These are phyloP conservation scores for Rattus rattus DNA, from an alignment of 2,113 vertebrate genomes.

Conservation along the genomic window DNA sequence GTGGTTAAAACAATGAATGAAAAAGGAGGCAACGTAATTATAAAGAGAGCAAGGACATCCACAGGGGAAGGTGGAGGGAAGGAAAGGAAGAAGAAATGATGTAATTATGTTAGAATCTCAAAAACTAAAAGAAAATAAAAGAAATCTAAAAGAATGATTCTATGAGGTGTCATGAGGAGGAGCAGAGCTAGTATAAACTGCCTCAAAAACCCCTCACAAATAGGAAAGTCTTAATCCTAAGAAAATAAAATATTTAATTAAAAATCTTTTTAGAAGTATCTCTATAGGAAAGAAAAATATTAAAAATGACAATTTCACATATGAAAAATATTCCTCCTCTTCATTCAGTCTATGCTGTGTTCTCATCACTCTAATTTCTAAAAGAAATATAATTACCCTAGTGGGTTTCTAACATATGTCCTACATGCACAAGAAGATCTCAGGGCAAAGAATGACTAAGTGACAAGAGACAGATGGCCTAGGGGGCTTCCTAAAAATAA, in stretches of 20 bases:
- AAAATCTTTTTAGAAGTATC: slow-evolving; percentile 29
- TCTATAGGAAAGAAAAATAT: neutral
- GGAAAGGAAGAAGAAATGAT: neutral
- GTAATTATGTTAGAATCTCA: neutral
- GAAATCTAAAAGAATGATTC: neutral
- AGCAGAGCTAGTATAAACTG: neutral
- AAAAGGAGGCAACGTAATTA: neutral
- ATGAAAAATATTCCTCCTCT: neutral
- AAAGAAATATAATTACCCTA: slow-evolving; percentile 11
- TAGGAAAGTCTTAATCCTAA: neutral
- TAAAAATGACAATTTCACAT: neutral
- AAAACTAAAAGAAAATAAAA: neutral
- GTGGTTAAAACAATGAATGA: neutral
- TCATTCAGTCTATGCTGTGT: neutral
- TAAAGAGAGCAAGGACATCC: too few species aligned
- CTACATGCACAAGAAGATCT: neutral
- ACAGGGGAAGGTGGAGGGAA: too few species aligned
- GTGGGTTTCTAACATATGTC: neutral
- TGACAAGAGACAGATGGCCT: neutral
- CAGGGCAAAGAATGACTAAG: slow-evolving; percentile 2
- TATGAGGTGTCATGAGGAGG: neutral
- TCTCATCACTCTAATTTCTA: neutral
- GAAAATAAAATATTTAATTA: slow-evolving; percentile 17
- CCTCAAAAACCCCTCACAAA: neutral
- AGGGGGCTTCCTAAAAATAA: neutral